Base-by-base conservation (phyloP, 2,113 vertebrate genomes). In the Rostratula benghalensis region DNA sequence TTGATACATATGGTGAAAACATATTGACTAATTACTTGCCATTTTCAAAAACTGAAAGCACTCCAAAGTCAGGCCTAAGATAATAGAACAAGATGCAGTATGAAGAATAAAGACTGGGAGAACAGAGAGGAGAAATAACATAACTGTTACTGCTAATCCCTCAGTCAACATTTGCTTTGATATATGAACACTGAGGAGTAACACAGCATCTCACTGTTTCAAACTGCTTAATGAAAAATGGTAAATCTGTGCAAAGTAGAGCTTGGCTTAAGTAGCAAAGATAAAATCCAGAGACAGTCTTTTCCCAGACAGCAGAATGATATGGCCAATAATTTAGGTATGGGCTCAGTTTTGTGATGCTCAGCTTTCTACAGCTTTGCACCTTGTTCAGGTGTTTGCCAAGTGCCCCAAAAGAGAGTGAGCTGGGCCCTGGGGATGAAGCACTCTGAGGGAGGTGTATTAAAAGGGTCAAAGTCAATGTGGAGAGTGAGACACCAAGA, bases 11-110 rank as follows among this genome's bases (percentile, higher is more conserved):
- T 80, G 93, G 96, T 81, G 91, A 95, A 96, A 95, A 95, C 94
- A 93, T 96, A 96, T 92, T 95, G 98, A 96, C 95, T 92, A 90
- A 97, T 97, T 95, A 96, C 89, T 97, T 93, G 96, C 92, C 94
- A 86, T 95, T 90, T 96, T 93, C 87, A 96, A 97, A 96, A 97
- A 97, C 89, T 93, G 95, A 97, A 97, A 95, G 80, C 94, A 93
- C 97, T 97, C 96, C 97, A 97, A 96, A 97, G 91, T 67, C 92
- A 92, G 92, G 87, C 87, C 83, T 65, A 86, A 95, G 94, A 89
- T 95, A 95, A 97, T 95, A 89, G 95, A 91, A 94, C 9, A 5
- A 51, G 94, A 94, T 10, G 12, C 39, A 53, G 88, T 48, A 39
- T 0, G 10, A 88, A 75, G 92, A 68, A 12, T 46, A 6, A 86